These are phyloP conservation scores for Sebastes variabilis DNA, from an alignment of 2,797 vertebrate genomes.

Conservation along the genomic window DNA sequence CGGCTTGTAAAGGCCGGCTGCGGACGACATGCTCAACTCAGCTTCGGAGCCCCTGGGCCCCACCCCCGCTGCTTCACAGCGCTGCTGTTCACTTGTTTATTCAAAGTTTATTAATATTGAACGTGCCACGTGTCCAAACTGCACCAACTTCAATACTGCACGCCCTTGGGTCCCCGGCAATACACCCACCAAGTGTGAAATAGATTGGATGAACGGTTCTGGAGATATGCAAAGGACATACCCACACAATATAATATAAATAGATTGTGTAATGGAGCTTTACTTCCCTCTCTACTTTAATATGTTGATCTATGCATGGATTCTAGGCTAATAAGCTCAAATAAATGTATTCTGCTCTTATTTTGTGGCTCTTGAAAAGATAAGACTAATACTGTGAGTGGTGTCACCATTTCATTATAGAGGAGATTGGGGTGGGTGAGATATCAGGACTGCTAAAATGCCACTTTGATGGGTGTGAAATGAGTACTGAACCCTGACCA, in stretches of 20 bases:
- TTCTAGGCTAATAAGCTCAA: neutral
- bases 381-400: neutral
- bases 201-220: neutral
- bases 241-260: neutral
- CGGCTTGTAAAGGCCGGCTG: too few relatives aligned
- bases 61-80: neutral
- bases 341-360: neutral
- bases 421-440: slow-evolving; percentile 14
- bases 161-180: neutral
- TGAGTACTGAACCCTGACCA: slow-evolving; percentile 60
- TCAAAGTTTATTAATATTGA: neutral
- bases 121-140: neutral
- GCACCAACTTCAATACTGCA: neutral
- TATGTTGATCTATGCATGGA: neutral
- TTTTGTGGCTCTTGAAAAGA: neutral
- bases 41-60: neutral
- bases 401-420: slow-evolving; percentile 21
- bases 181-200: neutral
- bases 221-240: neutral
- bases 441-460: slow-evolving; percentile 64
- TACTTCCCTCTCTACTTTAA: neutral
- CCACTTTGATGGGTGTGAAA: slow-evolving; percentile 71
- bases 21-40: neutral
- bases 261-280: neutral
- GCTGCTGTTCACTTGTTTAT: neutral